Evolutionary conservation across 2,113 vertebrate genomes (phyloP), one percentile per base, ranked within the genome.

Genomic region (Macroglossus sobrinus): DNA sequence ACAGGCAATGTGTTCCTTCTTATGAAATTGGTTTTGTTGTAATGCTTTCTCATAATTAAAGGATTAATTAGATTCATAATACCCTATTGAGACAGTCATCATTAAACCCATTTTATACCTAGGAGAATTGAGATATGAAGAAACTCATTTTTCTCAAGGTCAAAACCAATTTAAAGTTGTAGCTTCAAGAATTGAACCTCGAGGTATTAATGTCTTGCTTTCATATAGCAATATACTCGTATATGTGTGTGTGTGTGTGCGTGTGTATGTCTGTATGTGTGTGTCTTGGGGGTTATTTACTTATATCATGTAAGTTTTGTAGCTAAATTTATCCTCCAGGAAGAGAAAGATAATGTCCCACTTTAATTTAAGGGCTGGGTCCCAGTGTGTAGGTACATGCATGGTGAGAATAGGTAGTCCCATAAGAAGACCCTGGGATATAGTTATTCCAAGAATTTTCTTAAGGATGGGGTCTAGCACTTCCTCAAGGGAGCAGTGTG

Each of bases 21-120:
- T 82, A 26, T 89, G 45, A 96, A 96, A 91, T 89, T 95, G 57
- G 2, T 69, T 94, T 74, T 57, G 12, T 82, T 91, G 3, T 88
- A 78, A 82, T 63, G 16, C 7, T 88, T 93, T 90, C 61, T 91
- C 30, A 86, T 93, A 96, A 91, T 96, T 95, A 85, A 82, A 85
- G 19, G 53, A 96, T 93, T 96, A 61, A 81, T 94, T 94, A 89
- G 30, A 86, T 94, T 97, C 55, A 79, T 96, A 89, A 89, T 78
- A 66, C 45, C 16, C 45, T 86, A 96, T 86, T 47, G 74, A 91
- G 38, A 79, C 33, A 69, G 18, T 61, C 28, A 87, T 79, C 19
- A 71, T 75, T 75, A 95, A 95, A 57, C 74, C 79, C 78, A 80
- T 95, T 95, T 93, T 94, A 82, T n/a, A 53, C 28, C 24, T 84